Conservation (phyloP, 2,797 vertebrate genomes). For the Phalanger gymnotis region DNA sequence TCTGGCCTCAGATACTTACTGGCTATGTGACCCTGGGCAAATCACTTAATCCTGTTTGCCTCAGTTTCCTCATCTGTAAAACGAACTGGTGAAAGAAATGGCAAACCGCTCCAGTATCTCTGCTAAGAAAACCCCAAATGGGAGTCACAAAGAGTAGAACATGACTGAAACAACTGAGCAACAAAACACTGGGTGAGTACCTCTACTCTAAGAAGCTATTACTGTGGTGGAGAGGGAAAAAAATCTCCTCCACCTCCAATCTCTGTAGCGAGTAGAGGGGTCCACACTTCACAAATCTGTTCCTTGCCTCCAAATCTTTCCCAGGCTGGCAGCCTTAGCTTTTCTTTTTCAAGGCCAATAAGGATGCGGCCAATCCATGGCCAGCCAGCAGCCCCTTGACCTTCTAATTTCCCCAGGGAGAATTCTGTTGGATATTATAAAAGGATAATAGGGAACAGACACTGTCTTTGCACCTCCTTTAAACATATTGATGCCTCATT, state of each 20-base stretch:
- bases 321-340: neutral
- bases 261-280: neutral
- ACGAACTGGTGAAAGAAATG: neutral
- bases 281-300: neutral
- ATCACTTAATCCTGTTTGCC: neutral
- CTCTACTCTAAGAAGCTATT: neutral
- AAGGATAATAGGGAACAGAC: neutral
- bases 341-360: neutral
- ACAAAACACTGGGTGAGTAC: neutral
- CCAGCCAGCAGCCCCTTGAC: neutral
- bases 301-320: neutral
- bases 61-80: neutral
- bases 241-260: neutral
- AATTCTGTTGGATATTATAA: neutral
- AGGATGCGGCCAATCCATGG: neutral
- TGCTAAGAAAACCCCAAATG: neutral
- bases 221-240: fast-evolving
- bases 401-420: neutral
- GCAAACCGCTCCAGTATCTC: neutral
- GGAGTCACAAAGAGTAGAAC: neutral
- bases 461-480: neutral
- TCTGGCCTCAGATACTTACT: neutral
- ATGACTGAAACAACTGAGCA: neutral
- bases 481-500: neutral
- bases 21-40: neutral